Conservation (phyloP, 2,888 invertebrate genomes). For the Elegia similella region DNA sequence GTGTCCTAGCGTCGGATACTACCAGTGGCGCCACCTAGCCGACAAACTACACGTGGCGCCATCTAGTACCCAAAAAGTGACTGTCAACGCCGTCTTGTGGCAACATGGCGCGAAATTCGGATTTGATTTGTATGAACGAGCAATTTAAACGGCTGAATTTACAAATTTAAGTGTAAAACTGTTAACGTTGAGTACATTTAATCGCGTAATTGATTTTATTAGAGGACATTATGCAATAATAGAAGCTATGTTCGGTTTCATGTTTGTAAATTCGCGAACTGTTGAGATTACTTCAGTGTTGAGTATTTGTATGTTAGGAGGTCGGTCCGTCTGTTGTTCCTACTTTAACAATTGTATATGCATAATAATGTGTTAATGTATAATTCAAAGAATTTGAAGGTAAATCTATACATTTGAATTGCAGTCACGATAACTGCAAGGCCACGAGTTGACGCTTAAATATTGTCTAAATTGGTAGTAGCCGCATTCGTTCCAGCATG, state of each 20-base stretch:
- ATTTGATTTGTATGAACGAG: constrained; percentile 2
- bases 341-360: background rate
- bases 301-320: background rate
- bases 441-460: too few species aligned
- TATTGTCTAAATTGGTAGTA: too few species aligned
- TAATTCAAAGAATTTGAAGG: background rate
- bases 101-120: background rate
- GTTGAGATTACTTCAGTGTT: constrained; percentile 7
- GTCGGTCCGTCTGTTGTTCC: constrained; percentile 2
- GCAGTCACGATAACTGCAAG: too few species aligned
- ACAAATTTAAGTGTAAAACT: background rate
- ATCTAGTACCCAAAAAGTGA: background rate
- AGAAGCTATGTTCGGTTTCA: background rate
- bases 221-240: background rate
- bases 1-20: background rate
- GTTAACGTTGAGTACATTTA: constrained; percentile 3
- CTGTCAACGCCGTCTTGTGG: background rate
- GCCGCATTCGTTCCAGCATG: too few species aligned
- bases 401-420: background rate
- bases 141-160: constrained; percentile 9
- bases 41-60: background rate
- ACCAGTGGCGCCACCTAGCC: background rate
- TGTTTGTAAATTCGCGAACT: background rate
- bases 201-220: background rate
- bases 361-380: background rate